Conservation (phyloP, 2,888 invertebrate genomes). For the Drosophila borborema region DNA sequence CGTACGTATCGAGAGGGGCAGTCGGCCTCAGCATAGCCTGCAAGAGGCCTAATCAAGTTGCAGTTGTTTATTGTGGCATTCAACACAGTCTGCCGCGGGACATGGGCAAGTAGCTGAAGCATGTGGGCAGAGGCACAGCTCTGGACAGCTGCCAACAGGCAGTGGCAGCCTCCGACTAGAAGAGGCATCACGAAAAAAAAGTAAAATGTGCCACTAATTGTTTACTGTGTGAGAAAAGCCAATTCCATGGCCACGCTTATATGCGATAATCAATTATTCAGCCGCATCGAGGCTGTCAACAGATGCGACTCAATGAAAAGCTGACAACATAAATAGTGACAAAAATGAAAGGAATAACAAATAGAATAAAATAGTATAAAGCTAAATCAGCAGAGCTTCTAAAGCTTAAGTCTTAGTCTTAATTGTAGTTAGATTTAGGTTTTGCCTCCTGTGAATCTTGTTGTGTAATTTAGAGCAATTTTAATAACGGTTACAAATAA, state of each 20-base stretch:
- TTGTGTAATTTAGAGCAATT: too few relatives aligned
- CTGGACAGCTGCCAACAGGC: slow-evolving; percentile 16
- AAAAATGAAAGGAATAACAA: not conserved
- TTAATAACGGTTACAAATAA: not conserved
- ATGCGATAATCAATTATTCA: slow-evolving; percentile 44
- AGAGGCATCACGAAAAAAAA: not conserved
- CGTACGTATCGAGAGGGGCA: slow-evolving; percentile 31
- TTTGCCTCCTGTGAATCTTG: not conserved
- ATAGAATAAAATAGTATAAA: not conserved
- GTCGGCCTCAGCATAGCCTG: slow-evolving; percentile 16
- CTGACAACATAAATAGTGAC: not conserved
- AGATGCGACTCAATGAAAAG: not conserved
- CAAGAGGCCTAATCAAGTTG: slow-evolving; percentile 49
- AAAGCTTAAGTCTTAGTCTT: too few relatives aligned
- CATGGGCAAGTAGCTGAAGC: not conserved
- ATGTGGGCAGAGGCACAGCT: not conserved
- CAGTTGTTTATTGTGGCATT: slow-evolving; percentile 26
- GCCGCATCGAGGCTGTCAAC: slow-evolving; percentile 39
- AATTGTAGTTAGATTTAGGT: not conserved
- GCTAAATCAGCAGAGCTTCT: not conserved
- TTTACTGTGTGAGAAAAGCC: slow-evolving; percentile 16
- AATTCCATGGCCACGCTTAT: slow-evolving; percentile 21
- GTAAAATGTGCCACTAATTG: slow-evolving; percentile 38
- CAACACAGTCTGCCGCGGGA: not conserved
- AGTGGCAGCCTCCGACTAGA: slow-evolving; percentile 4